A percentile compares a stretch with the other conserved stretches of the same genome.
Conservation (phyloP, 2,888 invertebrate genomes). For the Aplocera efformata region DNA sequence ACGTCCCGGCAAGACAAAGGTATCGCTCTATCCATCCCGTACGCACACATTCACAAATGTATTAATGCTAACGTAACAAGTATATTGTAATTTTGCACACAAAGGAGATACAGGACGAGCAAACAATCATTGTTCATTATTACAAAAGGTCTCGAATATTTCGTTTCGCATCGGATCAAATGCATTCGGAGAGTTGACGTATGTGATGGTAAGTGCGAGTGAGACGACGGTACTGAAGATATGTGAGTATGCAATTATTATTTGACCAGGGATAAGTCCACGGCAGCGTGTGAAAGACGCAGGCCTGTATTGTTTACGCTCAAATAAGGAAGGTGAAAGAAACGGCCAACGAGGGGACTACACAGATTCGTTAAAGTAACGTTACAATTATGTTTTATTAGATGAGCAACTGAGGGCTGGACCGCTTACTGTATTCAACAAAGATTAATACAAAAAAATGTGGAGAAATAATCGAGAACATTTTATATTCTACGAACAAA, state of each 20-base stretch:
- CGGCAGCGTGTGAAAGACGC: slow-evolving; percentile 77
- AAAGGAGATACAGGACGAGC: slow-evolving; percentile 77
- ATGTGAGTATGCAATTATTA: slow-evolving; percentile 76
- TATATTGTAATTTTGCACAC: slow-evolving; percentile 80
- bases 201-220: slow-evolving; percentile 59
- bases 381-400: slow-evolving; percentile 63
- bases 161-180: slow-evolving; percentile 78
- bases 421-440: slow-evolving; percentile 37
- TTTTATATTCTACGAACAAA: slow-evolving; percentile 26
- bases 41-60: slow-evolving; percentile 65
- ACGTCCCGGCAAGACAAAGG: slow-evolving; percentile 78
- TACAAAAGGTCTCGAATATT: slow-evolving; percentile 79
- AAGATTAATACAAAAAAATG: slow-evolving; percentile 26
- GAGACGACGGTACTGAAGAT: slow-evolving; percentile 49
- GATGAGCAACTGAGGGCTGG: slow-evolving; percentile 44
- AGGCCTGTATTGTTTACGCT: slow-evolving; percentile 76
- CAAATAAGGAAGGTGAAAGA: slow-evolving; percentile 75
- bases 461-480: slow-evolving; percentile 25
- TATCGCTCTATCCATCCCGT: slow-evolving; percentile 74
- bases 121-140: slow-evolving; percentile 81
- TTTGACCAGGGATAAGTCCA: slow-evolving; percentile 79
- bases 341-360: slow-evolving; percentile 54
- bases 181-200: slow-evolving; percentile 67
- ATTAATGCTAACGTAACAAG: slow-evolving; percentile 75
- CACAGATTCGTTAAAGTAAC: slow-evolving; percentile 59